phyloP scores from a whole-genome alignment of 2,113 vertebrate species.

The Mus spicilegus region DNA sequence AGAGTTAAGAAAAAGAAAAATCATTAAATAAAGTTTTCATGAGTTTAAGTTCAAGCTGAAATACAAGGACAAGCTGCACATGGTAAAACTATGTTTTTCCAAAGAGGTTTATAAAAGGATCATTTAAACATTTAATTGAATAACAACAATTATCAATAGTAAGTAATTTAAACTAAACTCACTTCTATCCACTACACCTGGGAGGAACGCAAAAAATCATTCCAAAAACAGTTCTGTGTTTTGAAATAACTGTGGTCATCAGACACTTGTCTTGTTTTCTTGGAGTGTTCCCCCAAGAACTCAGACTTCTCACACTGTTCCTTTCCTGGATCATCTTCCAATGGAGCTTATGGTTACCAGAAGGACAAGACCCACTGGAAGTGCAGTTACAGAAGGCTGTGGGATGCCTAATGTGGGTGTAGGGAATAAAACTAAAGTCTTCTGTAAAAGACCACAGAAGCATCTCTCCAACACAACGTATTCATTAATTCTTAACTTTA shows the following conservation, averaged over 20 bases:
- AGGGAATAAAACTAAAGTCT: not conserved
- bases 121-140: not conserved
- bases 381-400: not conserved
- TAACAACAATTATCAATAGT: not conserved
- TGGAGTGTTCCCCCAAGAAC: not conserved
- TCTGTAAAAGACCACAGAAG: not conserved
- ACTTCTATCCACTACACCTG: not conserved
- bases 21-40: not conserved
- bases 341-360: not conserved
- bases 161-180: not conserved
- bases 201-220: not conserved
- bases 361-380: not conserved
- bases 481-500: constrained; percentile 10
- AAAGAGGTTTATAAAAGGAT: not conserved
- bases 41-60: not conserved
- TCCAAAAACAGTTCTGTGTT: not conserved
- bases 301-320: not conserved
- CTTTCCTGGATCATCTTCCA: not conserved
- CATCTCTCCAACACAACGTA: not conserved
- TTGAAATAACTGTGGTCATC: not conserved
- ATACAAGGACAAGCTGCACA: not conserved
- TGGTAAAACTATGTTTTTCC: not conserved
- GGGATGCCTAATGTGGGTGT: not conserved
- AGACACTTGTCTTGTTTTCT: not conserved
- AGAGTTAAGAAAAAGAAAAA: not conserved